phyloP scores from a whole-genome alignment of 1,140 invertebrate species.

The Pogonomyrmex barbatus region DNA sequence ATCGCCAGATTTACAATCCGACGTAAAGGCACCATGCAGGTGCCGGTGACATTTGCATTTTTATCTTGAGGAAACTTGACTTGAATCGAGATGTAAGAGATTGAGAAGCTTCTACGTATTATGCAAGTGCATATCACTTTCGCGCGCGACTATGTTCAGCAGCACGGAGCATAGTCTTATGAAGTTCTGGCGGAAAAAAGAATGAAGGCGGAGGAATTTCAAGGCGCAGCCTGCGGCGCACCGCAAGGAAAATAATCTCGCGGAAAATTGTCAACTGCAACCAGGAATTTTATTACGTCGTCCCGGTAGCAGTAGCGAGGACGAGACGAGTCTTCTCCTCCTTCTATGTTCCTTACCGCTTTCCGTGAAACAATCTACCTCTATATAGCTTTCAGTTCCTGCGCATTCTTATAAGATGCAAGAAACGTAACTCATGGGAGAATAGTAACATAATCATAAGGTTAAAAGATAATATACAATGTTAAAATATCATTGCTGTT shows the following conservation, averaged over 20 bases:
- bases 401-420: slow-evolving; percentile 14
- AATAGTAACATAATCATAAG: not conserved
- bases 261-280: slow-evolving; percentile 66
- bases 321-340: slow-evolving; percentile 47
- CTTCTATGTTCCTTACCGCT: slow-evolving; percentile 1
- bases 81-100: slow-evolving; percentile 47
- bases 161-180: slow-evolving; percentile 42
- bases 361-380: slow-evolving; percentile 56
- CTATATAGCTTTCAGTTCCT: slow-evolving; percentile 23
- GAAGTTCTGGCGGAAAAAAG: slow-evolving; percentile 42
- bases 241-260: slow-evolving; percentile 44
- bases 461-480: not conserved
- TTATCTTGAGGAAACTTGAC: slow-evolving; percentile 38
- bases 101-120: slow-evolving; percentile 39
- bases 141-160: slow-evolving; percentile 20
- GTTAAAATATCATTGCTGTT: not conserved
- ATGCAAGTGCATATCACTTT: slow-evolving; percentile 42
- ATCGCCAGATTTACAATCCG: not conserved
- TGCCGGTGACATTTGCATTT: slow-evolving; percentile 32
- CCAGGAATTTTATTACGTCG: slow-evolving; percentile 68
- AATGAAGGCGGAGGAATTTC: slow-evolving; percentile 13
- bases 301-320: slow-evolving; percentile 23
- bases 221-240: slow-evolving; percentile 28
- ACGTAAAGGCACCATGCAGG: not conserved
- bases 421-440: not conserved